Conservation (phyloP, 2,113 vertebrate species). For the Ciconia boyciana region DNA sequence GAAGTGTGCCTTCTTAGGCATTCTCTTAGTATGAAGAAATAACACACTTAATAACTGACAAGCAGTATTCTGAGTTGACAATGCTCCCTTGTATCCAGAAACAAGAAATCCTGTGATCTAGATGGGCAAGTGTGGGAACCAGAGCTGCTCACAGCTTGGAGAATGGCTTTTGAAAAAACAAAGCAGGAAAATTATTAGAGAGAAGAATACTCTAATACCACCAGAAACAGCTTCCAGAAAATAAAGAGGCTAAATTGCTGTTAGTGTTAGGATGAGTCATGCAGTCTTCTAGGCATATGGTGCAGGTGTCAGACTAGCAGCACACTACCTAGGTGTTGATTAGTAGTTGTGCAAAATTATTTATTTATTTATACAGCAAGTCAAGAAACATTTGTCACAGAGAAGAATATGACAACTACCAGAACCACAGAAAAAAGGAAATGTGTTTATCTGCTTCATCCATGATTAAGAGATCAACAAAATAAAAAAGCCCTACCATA, state of each 20-base stretch:
- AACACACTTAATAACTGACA: not conserved
- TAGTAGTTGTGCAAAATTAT: not conserved
- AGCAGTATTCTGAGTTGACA: not conserved
- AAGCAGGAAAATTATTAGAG: not conserved
- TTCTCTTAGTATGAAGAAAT: not conserved
- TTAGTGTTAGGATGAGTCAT: not conserved
- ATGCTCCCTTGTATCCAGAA: not conserved
- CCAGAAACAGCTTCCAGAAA: not conserved
- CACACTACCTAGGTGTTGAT: not conserved
- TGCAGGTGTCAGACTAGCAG: not conserved
- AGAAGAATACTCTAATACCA: not conserved
- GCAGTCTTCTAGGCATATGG: not conserved
- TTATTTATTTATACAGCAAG: not conserved
- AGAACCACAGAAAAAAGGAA: not conserved
- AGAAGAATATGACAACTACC: not conserved
- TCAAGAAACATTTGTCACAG: not conserved
- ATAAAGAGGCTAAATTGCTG: not conserved
- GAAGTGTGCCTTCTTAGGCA: not conserved
- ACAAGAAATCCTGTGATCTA: not conserved
- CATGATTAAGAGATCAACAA: not conserved
- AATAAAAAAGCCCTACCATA: not conserved
- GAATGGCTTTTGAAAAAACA: not conserved
- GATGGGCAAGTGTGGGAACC: not conserved
- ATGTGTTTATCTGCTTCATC: not conserved
- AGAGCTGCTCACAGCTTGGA: not conserved